Base-by-base conservation (phyloP, 2,888 invertebrate species). In the Tinea semifulvella region DNA sequence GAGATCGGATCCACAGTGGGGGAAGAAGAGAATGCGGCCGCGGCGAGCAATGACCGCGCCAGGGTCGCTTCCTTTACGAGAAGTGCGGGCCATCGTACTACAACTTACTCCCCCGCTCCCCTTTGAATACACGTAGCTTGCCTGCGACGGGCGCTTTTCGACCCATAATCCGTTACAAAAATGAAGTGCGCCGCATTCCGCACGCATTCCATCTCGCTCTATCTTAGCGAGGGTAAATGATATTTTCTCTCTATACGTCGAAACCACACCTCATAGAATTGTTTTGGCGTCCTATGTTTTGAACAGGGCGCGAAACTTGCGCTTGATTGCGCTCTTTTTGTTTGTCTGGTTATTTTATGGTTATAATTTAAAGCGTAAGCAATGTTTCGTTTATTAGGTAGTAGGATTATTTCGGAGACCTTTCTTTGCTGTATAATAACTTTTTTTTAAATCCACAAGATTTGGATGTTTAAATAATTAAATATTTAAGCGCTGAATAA, bases 41-140 rank as follows among this genome's bases (percentile, higher is more conserved):
- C 68, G 68, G 73, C 79, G 79, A 73, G 79, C 79, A 79, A 75
- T 79, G 79, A 79, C 79, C 79, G 76, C 75, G 73, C 74, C 79
- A 79, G 79, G 79, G 79, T 76, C 77, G 77, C 73, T 76, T 77
- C 77, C 77, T 79, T 77, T 77, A 77, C 79, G 72, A 77, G 77
- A 73, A 75, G 67, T 68, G 69, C 75, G 67, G 68, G 68, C 71
- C 74, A 74, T 68, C 73, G 76, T 77, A 76, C 76, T 76, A 77
- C 75, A 70, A 65, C 63, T 68, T 61, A 55, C 53, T 55, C 58
- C 65, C 53, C 65, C 66, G 62, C 58, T 46, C 48, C 49, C 48
- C 56, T 49, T 54, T 55, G 57, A 53, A 52, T 49, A 63, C 67
- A 72, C 72, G 68, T 69, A 63, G 48, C 42, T 45, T 22, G 10